Evolutionary conservation across 2,797 vertebrate genomes (phyloP).

Genomic region (Mormyrus hasselquistii): DNA sequence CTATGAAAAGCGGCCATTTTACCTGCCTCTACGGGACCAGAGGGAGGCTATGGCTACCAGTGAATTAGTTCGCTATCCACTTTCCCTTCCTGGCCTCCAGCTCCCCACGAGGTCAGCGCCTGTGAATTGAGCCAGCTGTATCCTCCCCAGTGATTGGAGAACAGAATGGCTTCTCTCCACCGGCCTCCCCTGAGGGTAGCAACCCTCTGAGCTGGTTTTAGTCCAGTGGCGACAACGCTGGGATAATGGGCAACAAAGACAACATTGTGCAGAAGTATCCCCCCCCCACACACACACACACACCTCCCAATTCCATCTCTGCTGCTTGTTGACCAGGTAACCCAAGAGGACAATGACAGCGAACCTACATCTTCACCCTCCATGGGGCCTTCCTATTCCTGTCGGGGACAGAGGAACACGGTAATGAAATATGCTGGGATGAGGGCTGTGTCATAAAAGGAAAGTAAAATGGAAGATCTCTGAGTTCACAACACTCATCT

Average conservation of each 20-base stretch:
- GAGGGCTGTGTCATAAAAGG: neutral
- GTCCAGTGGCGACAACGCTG: neutral
- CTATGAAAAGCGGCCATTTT: neutral
- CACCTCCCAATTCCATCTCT: neutral
- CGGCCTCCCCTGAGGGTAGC: neutral
- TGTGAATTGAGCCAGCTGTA: neutral
- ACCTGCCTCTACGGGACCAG: neutral
- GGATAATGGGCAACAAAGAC: constrained; percentile 11
- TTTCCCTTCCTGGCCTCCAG: neutral
- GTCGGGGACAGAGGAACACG: neutral
- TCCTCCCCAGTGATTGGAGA: neutral
- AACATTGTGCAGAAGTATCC: neutral
- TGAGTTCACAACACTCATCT: neutral
- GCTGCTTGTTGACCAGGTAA: neutral
- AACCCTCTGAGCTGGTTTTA: neutral
- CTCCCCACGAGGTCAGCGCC: neutral
- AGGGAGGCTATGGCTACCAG: neutral
- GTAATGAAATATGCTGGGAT: neutral
- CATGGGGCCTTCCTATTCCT: neutral
- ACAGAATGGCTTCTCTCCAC: neutral
- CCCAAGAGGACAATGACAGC: constrained; percentile 1
- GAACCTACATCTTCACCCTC: neutral
- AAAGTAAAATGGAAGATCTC: neutral
- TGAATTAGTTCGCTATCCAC: neutral
- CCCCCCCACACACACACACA: neutral